Base-by-base conservation (phyloP, 1,140 invertebrate genomes). In the Meloidogyne floridensis region DNA sequence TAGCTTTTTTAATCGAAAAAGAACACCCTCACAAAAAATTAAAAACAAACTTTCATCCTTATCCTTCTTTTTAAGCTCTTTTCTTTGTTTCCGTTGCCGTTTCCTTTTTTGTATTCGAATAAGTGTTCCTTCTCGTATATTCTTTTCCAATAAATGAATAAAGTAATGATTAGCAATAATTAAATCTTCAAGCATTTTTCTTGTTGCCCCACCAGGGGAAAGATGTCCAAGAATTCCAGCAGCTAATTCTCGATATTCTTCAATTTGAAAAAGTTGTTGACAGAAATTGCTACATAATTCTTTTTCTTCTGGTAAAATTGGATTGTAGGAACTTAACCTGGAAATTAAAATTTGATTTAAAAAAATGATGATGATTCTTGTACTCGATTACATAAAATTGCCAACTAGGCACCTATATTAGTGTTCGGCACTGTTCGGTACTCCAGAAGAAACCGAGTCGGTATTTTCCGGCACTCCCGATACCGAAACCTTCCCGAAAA, bases 141-240 rank as follows among this genome's bases (percentile, higher is more conserved):
- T 72, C 8, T 75, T 87, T 53, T 85, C 84, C 77, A 85, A 84
- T 32, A 85, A 53, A 59, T 80, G 73, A 51, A 85, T 2, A 51
- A 86, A 85, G 32, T 83, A 85, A 59, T 85, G 84, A 76, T 85
- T 85, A 2, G 86, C 79, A 43, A 85, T 56, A 72, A 85, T 56
- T 54, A 85, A 84, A 76, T 85, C 84, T 54, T 85, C 77, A 15
- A 85, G 75, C 86, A 85, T 82, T 74, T 74, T 76, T n/a, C 72
- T 43, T 15, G 83, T 84, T 43, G 71, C 56, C 5, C 82, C 53
- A 32, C 75, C 51, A 42, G 83, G 83, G 80, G 80, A 78, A 65
- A 84, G 73, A 84, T 18, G 71, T 11, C 32, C 65, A 15, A 79
- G 59, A 18, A 69, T 47, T 8, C 20, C 65, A 18, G 65, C 77